Conservation (phyloP, 2,797 vertebrate genomes). For the Anas bernieri region DNA sequence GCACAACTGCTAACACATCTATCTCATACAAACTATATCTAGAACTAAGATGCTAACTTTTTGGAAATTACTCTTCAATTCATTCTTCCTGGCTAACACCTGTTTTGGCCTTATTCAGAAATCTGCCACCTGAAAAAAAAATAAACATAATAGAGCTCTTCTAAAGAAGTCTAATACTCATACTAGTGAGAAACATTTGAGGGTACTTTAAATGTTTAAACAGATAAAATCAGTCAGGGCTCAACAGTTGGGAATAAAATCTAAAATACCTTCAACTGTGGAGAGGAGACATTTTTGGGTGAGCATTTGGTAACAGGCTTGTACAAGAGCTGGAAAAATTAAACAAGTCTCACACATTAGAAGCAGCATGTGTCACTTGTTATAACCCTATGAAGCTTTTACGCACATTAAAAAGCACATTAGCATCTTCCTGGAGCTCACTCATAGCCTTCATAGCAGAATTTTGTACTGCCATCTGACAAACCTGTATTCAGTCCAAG, state of each 20-base stretch:
- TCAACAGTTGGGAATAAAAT: background rate
- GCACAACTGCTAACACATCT: background rate
- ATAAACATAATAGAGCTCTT: background rate
- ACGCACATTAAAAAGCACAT: background rate
- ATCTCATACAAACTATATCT: background rate
- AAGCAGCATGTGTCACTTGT: background rate
- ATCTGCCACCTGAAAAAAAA: background rate
- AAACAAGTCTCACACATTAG: background rate
- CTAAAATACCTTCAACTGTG: background rate
- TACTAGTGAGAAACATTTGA: background rate
- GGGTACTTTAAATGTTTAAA: background rate
- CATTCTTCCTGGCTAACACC: background rate
- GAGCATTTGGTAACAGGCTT: background rate
- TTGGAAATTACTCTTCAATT: background rate
- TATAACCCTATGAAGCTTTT: constrained; percentile 12
- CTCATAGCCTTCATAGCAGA: background rate
- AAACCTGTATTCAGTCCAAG: constrained; percentile 36
- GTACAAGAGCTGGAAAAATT: background rate
- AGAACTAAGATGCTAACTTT: background rate
- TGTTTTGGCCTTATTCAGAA: background rate
- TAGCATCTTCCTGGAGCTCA: constrained; percentile 42
- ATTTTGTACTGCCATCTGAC: constrained; percentile 47
- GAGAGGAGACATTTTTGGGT: background rate
- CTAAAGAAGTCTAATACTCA: background rate
- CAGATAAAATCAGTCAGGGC: background rate